These are phyloP conservation scores for Charina bottae DNA, from an alignment of 2,113 vertebrate species.

Conservation along the genomic window DNA sequence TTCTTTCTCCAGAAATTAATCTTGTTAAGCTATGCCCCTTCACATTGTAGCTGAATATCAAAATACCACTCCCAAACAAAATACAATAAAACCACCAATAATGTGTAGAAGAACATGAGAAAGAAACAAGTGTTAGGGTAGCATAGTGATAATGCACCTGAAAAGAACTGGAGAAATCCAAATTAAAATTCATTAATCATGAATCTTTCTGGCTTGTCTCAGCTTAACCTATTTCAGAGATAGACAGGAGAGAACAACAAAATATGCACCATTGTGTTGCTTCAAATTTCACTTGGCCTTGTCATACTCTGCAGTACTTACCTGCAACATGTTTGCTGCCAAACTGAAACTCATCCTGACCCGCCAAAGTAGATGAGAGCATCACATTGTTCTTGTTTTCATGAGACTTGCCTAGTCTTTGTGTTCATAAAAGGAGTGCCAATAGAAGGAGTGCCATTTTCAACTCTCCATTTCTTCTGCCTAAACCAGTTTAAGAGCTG, in stretches of 20 bases:
- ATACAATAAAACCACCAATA: neutral
- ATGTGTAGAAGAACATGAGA: neutral
- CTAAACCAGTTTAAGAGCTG: neutral
- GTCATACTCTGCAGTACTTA: neutral
- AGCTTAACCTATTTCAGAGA: neutral
- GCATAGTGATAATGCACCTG: neutral
- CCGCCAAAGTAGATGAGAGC: neutral
- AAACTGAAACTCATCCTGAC: neutral
- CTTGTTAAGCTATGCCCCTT: accelerated
- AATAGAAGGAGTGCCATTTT: neutral
- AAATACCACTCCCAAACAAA: neutral
- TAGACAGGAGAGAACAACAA: neutral
- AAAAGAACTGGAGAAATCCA: neutral
- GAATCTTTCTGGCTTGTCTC: neutral
- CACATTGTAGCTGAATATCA: accelerated
- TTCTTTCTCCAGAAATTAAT: neutral
- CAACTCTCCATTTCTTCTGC: neutral
- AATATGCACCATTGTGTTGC: neutral
- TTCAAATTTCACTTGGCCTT: neutral
- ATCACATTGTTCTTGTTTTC: neutral
- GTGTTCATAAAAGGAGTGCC: neutral
- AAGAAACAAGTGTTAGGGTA: neutral
- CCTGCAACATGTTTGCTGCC: neutral
- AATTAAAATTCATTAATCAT: neutral
- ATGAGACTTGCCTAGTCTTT: neutral